phyloP scores from a whole-genome alignment of 2,888 invertebrate species.

The Endomychus coccineus region DNA sequence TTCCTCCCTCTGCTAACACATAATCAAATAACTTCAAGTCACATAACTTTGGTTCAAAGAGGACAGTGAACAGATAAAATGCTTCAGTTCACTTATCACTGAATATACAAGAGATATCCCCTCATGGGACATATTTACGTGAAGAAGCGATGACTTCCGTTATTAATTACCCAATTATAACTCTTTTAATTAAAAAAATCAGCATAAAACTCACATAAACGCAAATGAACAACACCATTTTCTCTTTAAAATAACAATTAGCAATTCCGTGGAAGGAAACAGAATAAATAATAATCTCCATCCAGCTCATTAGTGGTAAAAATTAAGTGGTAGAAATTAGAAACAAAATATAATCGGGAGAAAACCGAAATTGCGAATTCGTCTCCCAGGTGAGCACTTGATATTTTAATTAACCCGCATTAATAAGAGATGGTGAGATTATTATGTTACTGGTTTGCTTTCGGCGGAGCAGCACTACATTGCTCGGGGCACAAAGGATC shows the following conservation, averaged over 20 bases:
- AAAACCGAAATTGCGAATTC: conserved; percentile 31
- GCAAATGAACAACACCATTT: conserved; percentile 32
- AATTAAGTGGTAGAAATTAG: conserved; percentile 39
- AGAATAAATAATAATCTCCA: conserved; percentile 40
- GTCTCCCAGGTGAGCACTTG: conserved; percentile 39
- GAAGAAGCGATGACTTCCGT: too few relatives aligned
- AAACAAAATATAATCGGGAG: conserved; percentile 36
- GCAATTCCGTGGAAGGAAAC: conserved; percentile 31
- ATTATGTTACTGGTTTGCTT: too few relatives aligned
- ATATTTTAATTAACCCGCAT: conserved; percentile 41
- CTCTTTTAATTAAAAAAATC: conserved; percentile 37
- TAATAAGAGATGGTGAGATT: conserved; percentile 37
- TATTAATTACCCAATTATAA: conserved; percentile 34
- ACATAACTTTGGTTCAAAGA: too few relatives aligned
- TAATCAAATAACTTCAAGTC: too few relatives aligned
- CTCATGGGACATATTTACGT: too few relatives aligned
- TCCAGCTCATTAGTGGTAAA: conserved; percentile 38
- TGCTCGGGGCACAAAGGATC: too few relatives aligned
- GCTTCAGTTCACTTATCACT: too few relatives aligned
- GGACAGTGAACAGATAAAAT: too few relatives aligned
- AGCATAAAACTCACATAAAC: conserved; percentile 33
- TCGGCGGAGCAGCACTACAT: too few relatives aligned
- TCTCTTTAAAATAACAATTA: conserved; percentile 37
- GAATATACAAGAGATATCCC: too few relatives aligned
- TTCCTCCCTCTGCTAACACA: too few relatives aligned